Evolutionary conservation across 2,797 vertebrate genomes (phyloP), one percentile per base, ranked within the genome.

Genomic region (Pteropus rufus): DNA sequence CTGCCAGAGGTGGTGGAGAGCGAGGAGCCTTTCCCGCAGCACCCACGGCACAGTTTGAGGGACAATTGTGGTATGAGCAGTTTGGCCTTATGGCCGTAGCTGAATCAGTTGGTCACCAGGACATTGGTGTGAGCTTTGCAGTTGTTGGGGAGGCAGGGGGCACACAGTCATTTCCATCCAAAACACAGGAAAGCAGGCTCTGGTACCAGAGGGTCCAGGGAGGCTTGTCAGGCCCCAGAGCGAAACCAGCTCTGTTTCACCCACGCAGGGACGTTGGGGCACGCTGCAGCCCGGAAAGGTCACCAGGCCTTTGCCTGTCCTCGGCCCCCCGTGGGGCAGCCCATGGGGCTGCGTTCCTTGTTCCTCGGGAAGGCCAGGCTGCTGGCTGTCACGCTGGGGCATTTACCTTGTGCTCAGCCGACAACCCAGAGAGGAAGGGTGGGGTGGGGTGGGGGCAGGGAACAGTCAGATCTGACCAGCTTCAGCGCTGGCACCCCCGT

Each of bases 41-140:
- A 1, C 4, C 24, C 29, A 2, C 0, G 24, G 49, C 56, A 36
- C 31, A 2, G 0, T 54, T 77, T 34, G 14, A 31, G n/a, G 26
- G 64, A 29, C 62, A 19, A 24, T 1, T 44, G 18, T 69, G 39
- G 21, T 5, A 26, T 2, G 14, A 18, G 5, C 19, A 41, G 18
- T 41, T 49, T 14, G 21, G 8, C 58, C 34, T 0, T 2, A 14
- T 34, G 31, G 15, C 29, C 16, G 7, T 64, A 23, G 2, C 23
- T 34, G 69, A 70, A 19, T 34, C 39, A 14, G 5, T 12, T 58
- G 72, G 26, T 60, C 39, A 4, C 72, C 58, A 15, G 19, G 34
- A 80, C 14, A 88, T n/a, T n/a, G 19, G 26, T 31, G 26, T 64
- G 77, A 67, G 24, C 36, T 60, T 85, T 52, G 58, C 64, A 26